Base-by-base conservation (phyloP, 2,888 invertebrate genomes). In the Himalopsyche kuldschensis region DNA sequence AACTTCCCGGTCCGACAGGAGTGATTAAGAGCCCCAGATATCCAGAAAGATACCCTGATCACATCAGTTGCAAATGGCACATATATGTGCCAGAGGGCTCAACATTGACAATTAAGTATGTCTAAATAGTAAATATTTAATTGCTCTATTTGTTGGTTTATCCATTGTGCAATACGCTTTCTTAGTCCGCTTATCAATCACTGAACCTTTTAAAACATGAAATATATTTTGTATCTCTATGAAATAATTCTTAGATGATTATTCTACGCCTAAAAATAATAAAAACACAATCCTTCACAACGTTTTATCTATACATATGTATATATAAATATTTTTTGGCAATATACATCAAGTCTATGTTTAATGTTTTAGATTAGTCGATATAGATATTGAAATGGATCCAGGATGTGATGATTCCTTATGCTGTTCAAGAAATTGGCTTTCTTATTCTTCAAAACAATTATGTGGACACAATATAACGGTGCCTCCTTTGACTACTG, bases 331-430 rank as follows among this genome's bases (percentile, higher is more conserved):
- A 10, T 6, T 41, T 3, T 41, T 15, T 41, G 4, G 11, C 35
- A 35, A 1, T 41, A 41, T 0, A 17, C 4, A 31, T 17, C 20
- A 79, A 55, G 32, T 69, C 31, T 31, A 17, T 35, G 30, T n/a
- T 63, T 63, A 63, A 31, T 75, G 79, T 82, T 79, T 79, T 84
- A 84, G 75, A 48, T 86, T 15, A 80, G 76, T 24, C 55, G 86
- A 86, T 78, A 20, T 86, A 24, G 86, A 86, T 41, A 84, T 86
- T 20, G 86, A 86, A 32, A 81, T 84, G 15, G 86, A 86, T 41
- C 35, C 79, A 15, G 41, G 46, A 6, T 86, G 86, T 76, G n/a
- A 41, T n/a, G 4, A 20, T 5, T 76, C 84, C 15, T 82, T 79
- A 48, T 86, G 86, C 76, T 86, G 86, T 55, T 27, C 82, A 32